Evolutionary conservation across 2,113 vertebrate genomes (phyloP), one percentile per base, ranked within the genome.

Genomic region (Sigmodon hispidus): DNA sequence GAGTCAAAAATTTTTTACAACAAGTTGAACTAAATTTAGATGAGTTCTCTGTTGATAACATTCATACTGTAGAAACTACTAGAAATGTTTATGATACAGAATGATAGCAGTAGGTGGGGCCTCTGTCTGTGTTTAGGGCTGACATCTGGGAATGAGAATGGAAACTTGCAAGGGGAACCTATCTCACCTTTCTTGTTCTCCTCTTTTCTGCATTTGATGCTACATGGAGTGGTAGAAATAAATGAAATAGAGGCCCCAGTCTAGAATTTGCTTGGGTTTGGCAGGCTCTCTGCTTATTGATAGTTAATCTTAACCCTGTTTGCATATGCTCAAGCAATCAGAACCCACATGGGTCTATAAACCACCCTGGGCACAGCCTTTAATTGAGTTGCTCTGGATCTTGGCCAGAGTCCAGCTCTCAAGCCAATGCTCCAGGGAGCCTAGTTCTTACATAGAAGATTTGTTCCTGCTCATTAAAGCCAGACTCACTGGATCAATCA

Each of bases 21-120:
- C 29, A 63, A 22, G 15, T n/a, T 81, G 19, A 85, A 80, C 93
- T 91, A 69, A 96, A 98, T 96, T 94, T 40, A 96, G 72, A 36
- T 90, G 10, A 69, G 45, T 79, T 97, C 59, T 94, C 63, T 95
- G 67, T 97, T 34, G 24, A 86, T 83, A 95, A 96, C 94, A 93
- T 93, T 93, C 72, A 1, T 93, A 34, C 24, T 40, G 0, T 84
- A 55, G 19, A 87, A 89, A 92, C 73, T 89, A 91, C 91, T 97
- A 29, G 93, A 19, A 45, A 83, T 16, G 79, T 96, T 95, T 43
- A 89, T 96, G 75, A 22, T 29, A 83, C 36, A 2, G 1, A 89
- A 93, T 2, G 26, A 7, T 73, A 90, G 93, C 40, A 21, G 43
- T 12, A 65, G 26, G 40, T 65, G 16, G n/a, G 4, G 26, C 21